Evolutionary conservation across 2,888 invertebrate species (phyloP), one percentile per base, ranked within the genome.

Genomic region (Matsumyia berberina): DNA sequence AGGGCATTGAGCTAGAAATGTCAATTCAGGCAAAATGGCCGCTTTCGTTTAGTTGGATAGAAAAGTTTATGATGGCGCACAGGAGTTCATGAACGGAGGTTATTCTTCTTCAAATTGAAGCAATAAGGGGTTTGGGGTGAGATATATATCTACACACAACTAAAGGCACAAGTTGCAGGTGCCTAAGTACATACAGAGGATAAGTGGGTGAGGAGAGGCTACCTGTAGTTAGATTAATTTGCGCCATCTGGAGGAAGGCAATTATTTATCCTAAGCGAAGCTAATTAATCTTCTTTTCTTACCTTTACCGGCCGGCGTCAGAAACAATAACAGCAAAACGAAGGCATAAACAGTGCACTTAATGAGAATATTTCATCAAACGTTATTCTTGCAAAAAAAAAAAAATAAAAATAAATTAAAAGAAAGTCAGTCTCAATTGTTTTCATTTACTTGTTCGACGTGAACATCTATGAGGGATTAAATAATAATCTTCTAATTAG

Each of bases 271-370:
- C 67, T 62, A 73, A 78, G 78, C 73, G 66, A 35, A 69, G 83
- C 67, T 83, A 83, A 83, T 83, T 83, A 83, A 83, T 83, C 78
- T 72, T 60, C 77, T 77, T 72, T 82, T 72, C 77, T 82, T 66
- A 51, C 35, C 49, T 72, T 55, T 58, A 31, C 51, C 66, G 58
- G 53, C 51, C 66, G 58, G 53, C 19, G 49, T 67, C 49, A 39
- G 39, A 73, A 67, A 83, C 73, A 78, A 83, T 78, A 83, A 83
- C 39, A 62, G 57, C 46, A 66, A 67, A 78, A 67, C 55, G 42
- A 73, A 55, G 57, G 46, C 49, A 73, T 19, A 49, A 78, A 46
- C 60, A 67, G 64, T 66, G 39, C 64, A 70, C 8, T 73, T 78
- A 73, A 83, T 83, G 78, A 82, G 77, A 64, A 44, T 44, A 15